Conservation (phyloP, 2,888 invertebrate genomes). For the Spodoptera exigua region DNA sequence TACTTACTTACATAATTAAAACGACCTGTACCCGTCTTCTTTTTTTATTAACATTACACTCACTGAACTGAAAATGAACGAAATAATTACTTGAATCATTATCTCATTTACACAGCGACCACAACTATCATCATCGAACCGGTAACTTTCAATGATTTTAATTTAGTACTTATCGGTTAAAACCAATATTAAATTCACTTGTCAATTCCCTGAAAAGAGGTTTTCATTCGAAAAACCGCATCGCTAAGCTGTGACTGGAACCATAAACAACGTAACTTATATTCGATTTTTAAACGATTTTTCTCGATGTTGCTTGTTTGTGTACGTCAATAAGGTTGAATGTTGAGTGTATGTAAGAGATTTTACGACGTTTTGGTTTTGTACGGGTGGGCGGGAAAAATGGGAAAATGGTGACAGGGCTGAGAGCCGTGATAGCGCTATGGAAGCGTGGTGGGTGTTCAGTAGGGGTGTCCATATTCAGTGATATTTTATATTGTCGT, state of each 20-base stretch:
- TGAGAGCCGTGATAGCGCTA: conserved; percentile 88
- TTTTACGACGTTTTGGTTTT: conserved; percentile 49
- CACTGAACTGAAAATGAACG: conserved; percentile 42
- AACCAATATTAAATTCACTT: conserved; percentile 80
- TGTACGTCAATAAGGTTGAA: conserved; percentile 15
- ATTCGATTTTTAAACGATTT: conserved; percentile 23
- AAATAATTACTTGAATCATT: conserved; percentile 49
- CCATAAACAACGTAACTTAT: conserved; percentile 58
- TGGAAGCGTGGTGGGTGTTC: conserved; percentile 78
- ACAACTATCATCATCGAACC: conserved; percentile 58
- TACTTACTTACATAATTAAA: too few species aligned
- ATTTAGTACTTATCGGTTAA: conserved; percentile 63
- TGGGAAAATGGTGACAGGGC: conserved; percentile 85
- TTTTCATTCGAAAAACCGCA: conserved; percentile 87
- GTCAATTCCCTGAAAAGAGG: conserved; percentile 80
- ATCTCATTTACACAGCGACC: conserved; percentile 65
- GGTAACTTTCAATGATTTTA: conserved; percentile 68
- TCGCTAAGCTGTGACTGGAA: conserved; percentile 70
- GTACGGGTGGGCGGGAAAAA: conserved; percentile 78
- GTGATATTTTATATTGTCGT: not conserved
- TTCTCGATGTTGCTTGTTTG: conserved; percentile 11
- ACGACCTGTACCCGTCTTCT: too few species aligned
- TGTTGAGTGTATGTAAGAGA: conserved; percentile 29
- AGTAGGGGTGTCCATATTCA: conserved; percentile 69
- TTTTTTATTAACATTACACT: not conserved